These are phyloP conservation scores for Drosophila cognata DNA, from an alignment of 2,888 invertebrate species.

Conservation along the genomic window DNA sequence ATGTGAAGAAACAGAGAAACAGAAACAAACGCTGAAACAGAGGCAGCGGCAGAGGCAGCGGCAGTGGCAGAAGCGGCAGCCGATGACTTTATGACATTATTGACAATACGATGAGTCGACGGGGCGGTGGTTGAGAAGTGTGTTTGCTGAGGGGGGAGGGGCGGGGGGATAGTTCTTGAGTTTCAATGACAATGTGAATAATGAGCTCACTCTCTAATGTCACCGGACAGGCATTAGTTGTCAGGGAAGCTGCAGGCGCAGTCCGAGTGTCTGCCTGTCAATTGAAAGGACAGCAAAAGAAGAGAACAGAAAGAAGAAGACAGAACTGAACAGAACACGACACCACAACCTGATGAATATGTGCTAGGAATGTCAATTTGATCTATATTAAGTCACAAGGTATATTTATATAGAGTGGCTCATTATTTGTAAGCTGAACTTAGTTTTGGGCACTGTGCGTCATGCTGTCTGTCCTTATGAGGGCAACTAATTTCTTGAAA, in stretches of 20 bases:
- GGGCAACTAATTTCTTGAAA: background rate
- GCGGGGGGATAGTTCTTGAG: slow-evolving; percentile 2
- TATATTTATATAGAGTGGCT: background rate
- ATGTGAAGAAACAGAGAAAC: background rate
- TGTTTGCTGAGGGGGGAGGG: background rate
- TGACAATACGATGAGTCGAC: slow-evolving; percentile 18
- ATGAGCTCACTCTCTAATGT: slow-evolving; percentile 41
- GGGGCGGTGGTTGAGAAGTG: background rate
- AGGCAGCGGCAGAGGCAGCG: background rate
- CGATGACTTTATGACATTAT: slow-evolving; percentile 30
- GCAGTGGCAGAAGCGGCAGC: slow-evolving; percentile 6
- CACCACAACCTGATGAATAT: slow-evolving; percentile 7
- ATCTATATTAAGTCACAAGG: background rate
- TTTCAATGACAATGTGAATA: slow-evolving; percentile 15
- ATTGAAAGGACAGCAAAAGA: slow-evolving; percentile 1
- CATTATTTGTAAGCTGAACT: background rate
- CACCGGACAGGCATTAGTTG: slow-evolving; percentile 19
- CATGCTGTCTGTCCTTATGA: background rate
- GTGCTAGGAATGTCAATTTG: slow-evolving; percentile 8
- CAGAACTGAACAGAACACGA: slow-evolving; percentile 6
- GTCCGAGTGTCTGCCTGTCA: background rate
- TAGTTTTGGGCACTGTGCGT: background rate
- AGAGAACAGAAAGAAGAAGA: slow-evolving; percentile 11
- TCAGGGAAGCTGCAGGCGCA: slow-evolving; percentile 24
- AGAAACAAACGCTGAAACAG: background rate